phyloP scores from a whole-genome alignment of 2,113 vertebrate species.

The Sturnira hondurensis region DNA sequence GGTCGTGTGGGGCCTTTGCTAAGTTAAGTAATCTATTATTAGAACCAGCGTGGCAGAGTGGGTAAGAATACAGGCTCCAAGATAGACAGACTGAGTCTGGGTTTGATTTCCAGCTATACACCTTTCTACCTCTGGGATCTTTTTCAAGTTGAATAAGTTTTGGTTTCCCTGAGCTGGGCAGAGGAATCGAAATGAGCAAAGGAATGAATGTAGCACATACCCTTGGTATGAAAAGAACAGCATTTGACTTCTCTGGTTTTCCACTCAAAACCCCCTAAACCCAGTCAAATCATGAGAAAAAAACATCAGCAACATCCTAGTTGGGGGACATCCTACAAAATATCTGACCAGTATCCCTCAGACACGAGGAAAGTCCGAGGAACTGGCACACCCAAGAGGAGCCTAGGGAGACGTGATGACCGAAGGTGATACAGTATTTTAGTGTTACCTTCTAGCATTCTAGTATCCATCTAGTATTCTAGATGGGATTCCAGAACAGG shows the following conservation, averaged over 20 bases:
- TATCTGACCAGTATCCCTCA: not conserved
- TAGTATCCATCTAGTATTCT: no score
- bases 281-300: not conserved
- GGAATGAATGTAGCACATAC: not conserved
- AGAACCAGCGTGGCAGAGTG: not conserved
- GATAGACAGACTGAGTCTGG: not conserved
- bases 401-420: fast-evolving
- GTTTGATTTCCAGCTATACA: not conserved
- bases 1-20: not conserved
- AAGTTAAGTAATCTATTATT: not conserved
- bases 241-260: not conserved
- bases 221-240: not conserved
- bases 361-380: not conserved
- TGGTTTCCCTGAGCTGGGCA: not conserved
- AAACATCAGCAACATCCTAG: not conserved
- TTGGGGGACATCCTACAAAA: not conserved
- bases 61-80: not conserved
- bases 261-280: not conserved
- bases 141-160: not conserved
- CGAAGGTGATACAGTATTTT: not conserved
- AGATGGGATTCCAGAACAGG: not conserved
- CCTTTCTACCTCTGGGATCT: not conserved
- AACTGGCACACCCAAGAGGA: not conserved
- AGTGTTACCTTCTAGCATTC: no score
- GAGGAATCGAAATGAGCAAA: not conserved